These are phyloP conservation scores for Nebria ingens DNA, from an alignment of 1,140 invertebrate genomes.

Conservation along the genomic window DNA sequence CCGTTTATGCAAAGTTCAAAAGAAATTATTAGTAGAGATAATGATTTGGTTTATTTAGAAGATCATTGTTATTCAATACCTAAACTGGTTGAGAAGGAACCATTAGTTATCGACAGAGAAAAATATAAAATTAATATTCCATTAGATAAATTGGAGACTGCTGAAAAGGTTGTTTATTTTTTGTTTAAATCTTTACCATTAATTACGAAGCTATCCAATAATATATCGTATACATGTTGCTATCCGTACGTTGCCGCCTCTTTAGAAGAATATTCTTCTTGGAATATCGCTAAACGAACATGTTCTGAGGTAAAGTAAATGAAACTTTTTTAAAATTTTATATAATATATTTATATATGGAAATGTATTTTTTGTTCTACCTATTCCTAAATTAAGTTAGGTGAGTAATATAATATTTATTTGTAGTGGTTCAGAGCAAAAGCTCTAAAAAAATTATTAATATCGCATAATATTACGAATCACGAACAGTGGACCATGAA, in stretches of 20 bases:
- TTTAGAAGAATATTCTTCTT: constrained; percentile 22
- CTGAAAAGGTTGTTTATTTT: constrained; percentile 24
- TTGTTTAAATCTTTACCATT: constrained; percentile 26
- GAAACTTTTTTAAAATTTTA: no score
- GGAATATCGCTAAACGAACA: constrained; percentile 24
- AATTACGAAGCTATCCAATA: constrained; percentile 17
- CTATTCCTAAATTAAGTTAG: no score
- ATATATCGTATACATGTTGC: constrained; percentile 20
- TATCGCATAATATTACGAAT: constrained; percentile 14
- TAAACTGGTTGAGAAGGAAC: background rate
- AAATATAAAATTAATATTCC: constrained; percentile 21
- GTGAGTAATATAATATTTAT: no score
- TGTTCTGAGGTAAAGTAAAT: constrained; percentile 27
- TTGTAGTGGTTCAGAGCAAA: constrained; percentile 29
- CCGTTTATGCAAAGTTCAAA: no score
- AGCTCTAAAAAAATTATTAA: constrained; percentile 22
- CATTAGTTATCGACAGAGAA: background rate
- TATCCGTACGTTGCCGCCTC: constrained; percentile 26
- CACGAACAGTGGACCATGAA: constrained; percentile 25
- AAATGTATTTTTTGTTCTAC: no score
- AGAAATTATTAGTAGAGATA: constrained; percentile 8
- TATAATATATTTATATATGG: no score
- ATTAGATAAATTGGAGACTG: constrained; percentile 22
- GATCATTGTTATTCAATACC: constrained; percentile 4
- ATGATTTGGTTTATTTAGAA: background rate